Evolutionary conservation across 2,888 invertebrate genomes (phyloP).

Genomic region (Clepsis dumicolana): DNA sequence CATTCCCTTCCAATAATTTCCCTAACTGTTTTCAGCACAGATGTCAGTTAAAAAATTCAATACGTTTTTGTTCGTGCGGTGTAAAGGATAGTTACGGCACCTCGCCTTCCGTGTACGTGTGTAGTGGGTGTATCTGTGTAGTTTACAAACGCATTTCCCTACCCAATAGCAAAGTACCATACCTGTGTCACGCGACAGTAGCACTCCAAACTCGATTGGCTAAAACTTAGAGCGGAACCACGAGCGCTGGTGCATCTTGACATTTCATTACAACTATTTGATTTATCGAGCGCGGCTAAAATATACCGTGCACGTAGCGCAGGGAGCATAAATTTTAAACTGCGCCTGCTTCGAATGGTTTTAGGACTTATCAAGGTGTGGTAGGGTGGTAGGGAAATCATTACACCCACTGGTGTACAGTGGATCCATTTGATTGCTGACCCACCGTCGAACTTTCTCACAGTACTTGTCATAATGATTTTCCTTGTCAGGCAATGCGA

Average conservation of each 20-base stretch:
- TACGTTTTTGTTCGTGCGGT: too few relatives aligned
- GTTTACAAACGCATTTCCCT: background rate
- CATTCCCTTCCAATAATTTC: too few relatives aligned
- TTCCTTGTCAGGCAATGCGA: too few relatives aligned
- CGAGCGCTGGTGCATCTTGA: conserved; percentile 51
- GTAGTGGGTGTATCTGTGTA: too few relatives aligned
- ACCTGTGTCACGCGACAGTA: conserved; percentile 15
- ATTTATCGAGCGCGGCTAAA: conserved; percentile 71
- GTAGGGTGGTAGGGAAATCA: conserved; percentile 6
- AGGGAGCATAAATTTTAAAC: conserved; percentile 42
- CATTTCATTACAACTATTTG: conserved; percentile 81
- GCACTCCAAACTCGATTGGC: conserved; percentile 49
- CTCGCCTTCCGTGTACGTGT: too few relatives aligned
- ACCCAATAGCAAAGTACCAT: conserved; percentile 1
- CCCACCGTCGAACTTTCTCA: too few relatives aligned
- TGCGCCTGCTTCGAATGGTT: conserved; percentile 33
- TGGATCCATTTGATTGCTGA: too few relatives aligned
- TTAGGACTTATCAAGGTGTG: conserved; percentile 27
- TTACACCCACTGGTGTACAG: too few relatives aligned
- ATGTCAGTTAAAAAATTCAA: too few relatives aligned
- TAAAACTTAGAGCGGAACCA: conserved; percentile 27
- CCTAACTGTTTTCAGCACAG: too few relatives aligned
- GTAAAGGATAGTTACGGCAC: too few relatives aligned
- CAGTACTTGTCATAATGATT: too few relatives aligned
- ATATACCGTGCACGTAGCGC: conserved; percentile 63